Base-by-base conservation (phyloP, 2,888 invertebrate genomes). In the Tetheella fluctuosa region DNA sequence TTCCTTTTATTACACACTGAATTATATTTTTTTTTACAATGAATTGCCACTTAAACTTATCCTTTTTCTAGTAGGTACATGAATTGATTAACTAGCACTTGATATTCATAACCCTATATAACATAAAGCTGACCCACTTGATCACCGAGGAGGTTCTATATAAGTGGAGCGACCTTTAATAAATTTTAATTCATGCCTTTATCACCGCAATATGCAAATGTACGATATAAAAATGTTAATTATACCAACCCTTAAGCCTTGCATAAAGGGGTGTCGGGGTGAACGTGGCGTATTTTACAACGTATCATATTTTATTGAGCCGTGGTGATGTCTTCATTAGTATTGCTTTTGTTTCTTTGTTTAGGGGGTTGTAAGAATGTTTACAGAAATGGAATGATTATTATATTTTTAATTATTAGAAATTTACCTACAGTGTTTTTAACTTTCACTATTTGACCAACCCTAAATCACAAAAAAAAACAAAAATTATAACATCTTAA, bases 201-300 rank as follows among this genome's bases (percentile, higher is more conserved):
- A 84, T 83, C 83, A 83, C 77, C 80, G 77, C 71, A 71, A 69
- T 84, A 85, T 85, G 85, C 83, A 85, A 85, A 85, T 85, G 68
- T 67, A 67, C 59, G 70, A 71, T 79, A 84, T 85, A 84, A 85
- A 85, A 85, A 85, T 85, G 85, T 80, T 85, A 85, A 85, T 85
- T 79, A 82, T 71, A 64, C 69, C 67, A 68, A 72, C 72, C 52
- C 54, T 37, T 34, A 13, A 34, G 20, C 37, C 28, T 34, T 37
- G 15, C 34, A 37, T 34, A 34, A 37, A 37, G 55, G 34, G 55
- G 34, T 55, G 54, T 30, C 30, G 55, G 54, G 30, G 55, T 37
- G 15, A 37, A 37, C 23, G 34, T 55, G 34, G 20, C 5, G 34
- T 23, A 34, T 20, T 28, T 34, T 34, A 34, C 23, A 55, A 23